Evolutionary conservation across 2,797 vertebrate species (phyloP).

Genomic region (Salmo trutta): DNA sequence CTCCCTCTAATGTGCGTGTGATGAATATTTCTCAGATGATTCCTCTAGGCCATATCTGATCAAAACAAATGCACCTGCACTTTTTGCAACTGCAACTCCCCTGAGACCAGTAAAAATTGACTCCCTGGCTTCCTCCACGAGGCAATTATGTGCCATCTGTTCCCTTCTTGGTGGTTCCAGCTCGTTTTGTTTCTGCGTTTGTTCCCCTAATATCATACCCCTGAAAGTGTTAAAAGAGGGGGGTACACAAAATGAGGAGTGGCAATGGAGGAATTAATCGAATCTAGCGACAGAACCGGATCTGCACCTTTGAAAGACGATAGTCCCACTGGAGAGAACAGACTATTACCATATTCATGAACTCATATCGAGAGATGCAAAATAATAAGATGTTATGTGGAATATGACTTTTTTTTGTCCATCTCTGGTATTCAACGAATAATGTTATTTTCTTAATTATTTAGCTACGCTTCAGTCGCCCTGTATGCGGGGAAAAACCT

Average conservation of each 20-base stretch:
- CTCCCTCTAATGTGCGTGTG: slow-evolving; percentile 70
- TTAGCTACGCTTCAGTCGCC: not conserved
- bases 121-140: slow-evolving; percentile 84
- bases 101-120: slow-evolving; percentile 85
- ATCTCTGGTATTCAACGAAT: not conserved
- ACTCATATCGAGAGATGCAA: slow-evolving; percentile 67
- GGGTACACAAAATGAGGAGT: slow-evolving; percentile 75
- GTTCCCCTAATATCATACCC: slow-evolving; percentile 82
- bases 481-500: not conserved
- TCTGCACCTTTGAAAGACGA: slow-evolving; percentile 73
- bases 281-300: slow-evolving; percentile 76
- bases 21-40: slow-evolving; percentile 77
- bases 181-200: slow-evolving; percentile 85
- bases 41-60: slow-evolving; percentile 81
- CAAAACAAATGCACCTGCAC: slow-evolving; percentile 86
- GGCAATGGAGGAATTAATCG: slow-evolving; percentile 80
- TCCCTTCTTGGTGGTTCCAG: slow-evolving; percentile 82
- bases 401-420: not conserved
- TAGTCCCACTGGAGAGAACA: slow-evolving; percentile 71
- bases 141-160: slow-evolving; percentile 87
- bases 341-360: slow-evolving; percentile 78
- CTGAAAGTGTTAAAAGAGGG: slow-evolving; percentile 71
- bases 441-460: not conserved
- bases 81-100: slow-evolving; percentile 81
- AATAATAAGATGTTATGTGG: slow-evolving; percentile 41